Base-by-base conservation (phyloP, 2,113 vertebrate genomes). In the Podarcis raffonei region DNA sequence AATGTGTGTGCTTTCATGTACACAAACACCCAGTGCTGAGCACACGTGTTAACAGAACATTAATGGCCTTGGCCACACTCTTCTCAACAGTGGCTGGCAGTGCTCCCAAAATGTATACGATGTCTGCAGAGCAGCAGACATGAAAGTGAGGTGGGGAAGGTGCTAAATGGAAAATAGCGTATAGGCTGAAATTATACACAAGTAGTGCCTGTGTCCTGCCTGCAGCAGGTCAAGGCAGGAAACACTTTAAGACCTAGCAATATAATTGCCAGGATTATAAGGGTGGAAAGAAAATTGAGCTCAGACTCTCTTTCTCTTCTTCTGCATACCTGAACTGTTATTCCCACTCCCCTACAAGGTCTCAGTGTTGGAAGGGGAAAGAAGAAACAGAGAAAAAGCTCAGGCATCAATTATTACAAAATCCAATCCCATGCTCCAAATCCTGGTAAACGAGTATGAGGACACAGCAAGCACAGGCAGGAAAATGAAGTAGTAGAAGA, bases 151-250 rank as follows among this genome's bases (percentile, higher is more conserved):
- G 18, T 35, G 74, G 1, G 37, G 16, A 9, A 11, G 89, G 89
- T 75, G 85, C 79, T 7, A 85, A 87, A 83, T 72, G 89, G 89
- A 86, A 93, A 59, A 91, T 80, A 94, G 92, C 91, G 93, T 93
- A 92, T 86, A n/a, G 11, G 84, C 89, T 87, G 89, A 75, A 86
- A 89, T 89, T 86, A 90, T 66, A 85, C 93, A 93, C 91, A 91
- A 89, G 88, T 80, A 87, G 83, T 89, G 92, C 90, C 9, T 48
- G 81, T 86, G 85, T 59, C 86, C 83, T 85, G 92, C 89, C 89
- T 48, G 90, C 76, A 72, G 78, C 2, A 1, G 88, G 89, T 83
- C 86, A 3, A 0, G n/a, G 85, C 59, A 1, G 1, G 59, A 85
- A 39, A 22, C 2, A 77, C 86, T 83, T 78, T 25, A 1, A 78